Conservation (phyloP, 2,888 invertebrate genomes). For the Lucinisca nassula region DNA sequence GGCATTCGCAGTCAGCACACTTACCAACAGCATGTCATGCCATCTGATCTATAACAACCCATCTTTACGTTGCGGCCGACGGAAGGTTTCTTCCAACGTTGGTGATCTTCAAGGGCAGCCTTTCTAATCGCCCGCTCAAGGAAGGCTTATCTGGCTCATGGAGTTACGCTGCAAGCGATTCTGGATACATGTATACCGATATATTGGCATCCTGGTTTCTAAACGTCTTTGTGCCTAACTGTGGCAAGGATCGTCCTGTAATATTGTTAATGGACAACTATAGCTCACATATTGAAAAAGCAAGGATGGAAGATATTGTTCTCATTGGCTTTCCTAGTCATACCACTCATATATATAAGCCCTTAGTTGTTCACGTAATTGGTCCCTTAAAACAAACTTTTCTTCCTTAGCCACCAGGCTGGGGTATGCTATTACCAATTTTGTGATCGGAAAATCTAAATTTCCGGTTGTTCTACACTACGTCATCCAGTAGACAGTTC, state of each 20-base stretch:
- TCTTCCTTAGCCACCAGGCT: slow-evolving; percentile 17
- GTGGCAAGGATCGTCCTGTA: no score
- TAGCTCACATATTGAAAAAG: slow-evolving; percentile 14
- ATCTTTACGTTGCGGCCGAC: slow-evolving; percentile 19
- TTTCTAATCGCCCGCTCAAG: neutral
- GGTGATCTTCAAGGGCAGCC: slow-evolving; percentile 24
- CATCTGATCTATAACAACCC: slow-evolving; percentile 7
- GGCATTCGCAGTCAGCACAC: neutral
- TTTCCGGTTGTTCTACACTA: no score
- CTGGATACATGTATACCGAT: slow-evolving; percentile 27
- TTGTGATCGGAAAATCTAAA: no score
- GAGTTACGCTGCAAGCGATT: slow-evolving; percentile 10
- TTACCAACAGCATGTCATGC: no score
- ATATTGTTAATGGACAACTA: slow-evolving; percentile 37
- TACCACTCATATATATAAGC: slow-evolving; percentile 32
- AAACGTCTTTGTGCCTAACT: no score
- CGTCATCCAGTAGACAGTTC: no score
- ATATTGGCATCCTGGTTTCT: no score
- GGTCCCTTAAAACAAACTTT: slow-evolving; percentile 17
- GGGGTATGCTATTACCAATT: neutral
- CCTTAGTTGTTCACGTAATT: slow-evolving; percentile 22
- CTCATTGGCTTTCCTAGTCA: slow-evolving; percentile 24
- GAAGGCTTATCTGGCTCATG: slow-evolving; percentile 34
- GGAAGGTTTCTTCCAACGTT: slow-evolving; percentile 29
- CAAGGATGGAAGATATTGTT: no score